Conservation (phyloP, 1,140 invertebrate species). For the Pachyrhynchus sulphureomaculatus region DNA sequence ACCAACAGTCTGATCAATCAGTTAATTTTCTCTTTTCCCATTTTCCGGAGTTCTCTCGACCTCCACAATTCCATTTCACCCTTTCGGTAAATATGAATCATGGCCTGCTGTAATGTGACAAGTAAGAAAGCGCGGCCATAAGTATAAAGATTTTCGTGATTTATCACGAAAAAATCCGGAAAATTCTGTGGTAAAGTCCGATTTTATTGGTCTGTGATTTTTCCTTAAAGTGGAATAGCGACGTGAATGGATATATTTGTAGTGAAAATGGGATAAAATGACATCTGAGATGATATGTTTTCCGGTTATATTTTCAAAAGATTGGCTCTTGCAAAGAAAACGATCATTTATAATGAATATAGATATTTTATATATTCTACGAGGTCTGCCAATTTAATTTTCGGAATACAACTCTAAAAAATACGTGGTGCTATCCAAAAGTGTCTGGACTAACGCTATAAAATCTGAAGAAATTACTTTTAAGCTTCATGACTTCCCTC, state of each 20-base stretch:
- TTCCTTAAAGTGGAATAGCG: conserved; percentile 28
- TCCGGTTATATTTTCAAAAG: conserved; percentile 2
- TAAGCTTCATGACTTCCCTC: too few relatives aligned
- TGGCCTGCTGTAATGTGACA: conserved; percentile 27
- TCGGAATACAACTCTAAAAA: too few relatives aligned
- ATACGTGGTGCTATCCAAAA: too few relatives aligned
- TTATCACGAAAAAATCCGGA: conserved; percentile 31
- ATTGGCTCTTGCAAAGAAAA: not conserved
- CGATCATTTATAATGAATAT: too few relatives aligned
- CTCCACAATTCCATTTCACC: not conserved
- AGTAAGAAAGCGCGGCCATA: conserved; percentile 26
- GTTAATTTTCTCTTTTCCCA: too few relatives aligned
- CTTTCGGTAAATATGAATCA: conserved; percentile 32
- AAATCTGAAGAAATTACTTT: too few relatives aligned
- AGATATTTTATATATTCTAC: too few relatives aligned
- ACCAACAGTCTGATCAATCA: too few relatives aligned
- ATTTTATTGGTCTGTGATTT: conserved; percentile 34
- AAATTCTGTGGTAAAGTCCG: conserved; percentile 31
- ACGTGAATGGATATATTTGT: conserved; percentile 28
- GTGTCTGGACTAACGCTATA: too few relatives aligned
- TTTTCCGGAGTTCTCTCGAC: too few relatives aligned
- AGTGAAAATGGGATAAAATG: conserved; percentile 11
- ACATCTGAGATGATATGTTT: conserved; percentile 18
- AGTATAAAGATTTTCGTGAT: conserved; percentile 31
- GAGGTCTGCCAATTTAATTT: too few relatives aligned